These are phyloP conservation scores for Galerucella calmariensis DNA, from an alignment of 2,888 invertebrate species.

Conservation along the genomic window DNA sequence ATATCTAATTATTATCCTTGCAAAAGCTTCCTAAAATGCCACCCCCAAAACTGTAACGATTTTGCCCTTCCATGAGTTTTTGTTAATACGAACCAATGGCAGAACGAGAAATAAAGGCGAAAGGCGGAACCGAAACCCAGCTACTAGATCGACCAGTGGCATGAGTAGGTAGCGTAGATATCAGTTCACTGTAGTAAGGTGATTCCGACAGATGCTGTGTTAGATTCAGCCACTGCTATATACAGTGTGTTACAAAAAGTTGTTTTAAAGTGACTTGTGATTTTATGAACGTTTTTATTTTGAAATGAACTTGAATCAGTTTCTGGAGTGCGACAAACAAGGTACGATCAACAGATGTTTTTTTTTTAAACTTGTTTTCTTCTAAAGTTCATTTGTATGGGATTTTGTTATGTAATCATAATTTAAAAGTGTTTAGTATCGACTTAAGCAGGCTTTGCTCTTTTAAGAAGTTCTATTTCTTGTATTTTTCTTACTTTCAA, in stretches of 20 bases:
- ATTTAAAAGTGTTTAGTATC: not conserved
- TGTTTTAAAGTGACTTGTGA: conserved; percentile 17
- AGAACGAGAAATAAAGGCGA: conserved; percentile 28
- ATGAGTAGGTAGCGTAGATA: conserved; percentile 41
- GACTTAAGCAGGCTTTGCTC: too few species aligned
- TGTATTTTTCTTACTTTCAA: too few species aligned
- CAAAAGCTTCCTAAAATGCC: conserved; percentile 33
- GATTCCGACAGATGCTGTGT: conserved; percentile 38
- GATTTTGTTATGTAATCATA: not conserved
- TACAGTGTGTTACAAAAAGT: conserved; percentile 31
- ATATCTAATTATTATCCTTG: conserved; percentile 12
- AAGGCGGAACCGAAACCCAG: conserved; percentile 37
- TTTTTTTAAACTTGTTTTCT: not conserved
- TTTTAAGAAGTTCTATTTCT: too few species aligned
- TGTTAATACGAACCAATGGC: conserved; percentile 27
- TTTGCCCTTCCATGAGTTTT: conserved; percentile 34
- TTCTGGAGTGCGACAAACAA: conserved; percentile 32
- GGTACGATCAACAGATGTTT: conserved; percentile 7
- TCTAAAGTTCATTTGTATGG: not conserved
- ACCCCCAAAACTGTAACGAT: conserved; percentile 40
- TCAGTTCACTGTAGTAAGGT: conserved; percentile 40
- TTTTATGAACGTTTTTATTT: conserved; percentile 8
- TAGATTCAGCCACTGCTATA: conserved; percentile 30
- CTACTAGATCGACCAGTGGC: conserved; percentile 41
- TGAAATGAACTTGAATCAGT: conserved; percentile 28